phyloP scores from a whole-genome alignment of 1,140 invertebrate genomes.

The Hermetia illucens region DNA sequence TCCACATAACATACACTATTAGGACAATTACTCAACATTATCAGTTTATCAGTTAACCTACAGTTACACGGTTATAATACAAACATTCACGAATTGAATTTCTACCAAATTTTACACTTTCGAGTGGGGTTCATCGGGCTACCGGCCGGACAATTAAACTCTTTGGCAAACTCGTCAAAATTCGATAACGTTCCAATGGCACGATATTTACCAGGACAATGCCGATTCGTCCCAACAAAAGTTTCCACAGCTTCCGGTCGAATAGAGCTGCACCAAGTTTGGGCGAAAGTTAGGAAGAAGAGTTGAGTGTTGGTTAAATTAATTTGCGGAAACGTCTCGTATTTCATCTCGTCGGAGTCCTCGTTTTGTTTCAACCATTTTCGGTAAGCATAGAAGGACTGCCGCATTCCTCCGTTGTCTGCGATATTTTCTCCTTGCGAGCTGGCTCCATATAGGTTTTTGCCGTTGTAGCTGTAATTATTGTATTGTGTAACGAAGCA shows the following conservation, averaged over 20 bases:
- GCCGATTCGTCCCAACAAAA: slow-evolving; percentile 31
- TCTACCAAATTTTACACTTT: slow-evolving; percentile 19
- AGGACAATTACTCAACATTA: too few species aligned
- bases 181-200: slow-evolving; percentile 55
- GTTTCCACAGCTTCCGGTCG: slow-evolving; percentile 35
- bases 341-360: slow-evolving; percentile 25
- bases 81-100: neutral
- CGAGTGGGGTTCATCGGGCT: slow-evolving; percentile 47
- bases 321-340: slow-evolving; percentile 35
- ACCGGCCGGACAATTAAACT: slow-evolving; percentile 43
- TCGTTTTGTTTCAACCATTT: slow-evolving; percentile 37
- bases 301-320: slow-evolving; percentile 37
- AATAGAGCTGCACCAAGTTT: slow-evolving; percentile 61
- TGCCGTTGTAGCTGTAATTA: slow-evolving; percentile 9
- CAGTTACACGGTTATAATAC: too few species aligned
- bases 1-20: too few species aligned
- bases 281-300: slow-evolving; percentile 43
- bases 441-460: slow-evolving; percentile 40
- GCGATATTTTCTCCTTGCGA: slow-evolving; percentile 57
- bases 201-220: slow-evolving; percentile 37
- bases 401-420: slow-evolving; percentile 81
- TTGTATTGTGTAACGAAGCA: slow-evolving; percentile 63
- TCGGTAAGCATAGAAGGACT: slow-evolving; percentile 42
- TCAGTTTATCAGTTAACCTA: too few species aligned
- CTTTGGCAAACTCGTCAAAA: slow-evolving; percentile 43